These are phyloP conservation scores for Nephrotoma guestfalica DNA, from an alignment of 2,888 invertebrate species.

Conservation along the genomic window DNA sequence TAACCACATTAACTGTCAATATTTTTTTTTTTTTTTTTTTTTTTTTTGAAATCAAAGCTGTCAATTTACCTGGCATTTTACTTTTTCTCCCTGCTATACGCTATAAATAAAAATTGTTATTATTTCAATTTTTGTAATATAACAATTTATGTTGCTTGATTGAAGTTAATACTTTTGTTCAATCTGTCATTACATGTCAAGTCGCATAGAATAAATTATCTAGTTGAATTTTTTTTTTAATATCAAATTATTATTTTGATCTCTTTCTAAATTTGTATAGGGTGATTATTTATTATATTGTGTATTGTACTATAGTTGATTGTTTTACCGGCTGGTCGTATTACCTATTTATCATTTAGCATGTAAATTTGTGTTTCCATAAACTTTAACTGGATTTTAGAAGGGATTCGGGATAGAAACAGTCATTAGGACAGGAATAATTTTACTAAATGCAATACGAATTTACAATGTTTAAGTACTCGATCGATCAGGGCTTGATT, in stretches of 20 bases:
- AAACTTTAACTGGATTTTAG: too few species aligned
- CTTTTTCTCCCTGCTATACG: neutral
- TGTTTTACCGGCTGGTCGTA: neutral
- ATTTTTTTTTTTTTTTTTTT: neutral
- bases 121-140: neutral
- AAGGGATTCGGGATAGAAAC: too few species aligned
- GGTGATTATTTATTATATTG: neutral
- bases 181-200: neutral
- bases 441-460: too few species aligned
- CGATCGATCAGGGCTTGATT: too few species aligned
- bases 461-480: too few species aligned
- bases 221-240: neutral
- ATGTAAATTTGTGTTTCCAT: too few species aligned
- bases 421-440: too few species aligned
- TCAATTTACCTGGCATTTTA: neutral
- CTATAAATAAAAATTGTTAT: neutral
- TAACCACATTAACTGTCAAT: neutral
- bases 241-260: neutral
- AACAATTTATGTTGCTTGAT: neutral
- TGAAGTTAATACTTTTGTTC: constrained; percentile 1
- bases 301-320: neutral
- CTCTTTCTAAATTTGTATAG: neutral
- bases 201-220: neutral
- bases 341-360: neutral
- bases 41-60: neutral